These are phyloP conservation scores for Agrochola lychnidis DNA, from an alignment of 2,888 invertebrate species.

Conservation along the genomic window DNA sequence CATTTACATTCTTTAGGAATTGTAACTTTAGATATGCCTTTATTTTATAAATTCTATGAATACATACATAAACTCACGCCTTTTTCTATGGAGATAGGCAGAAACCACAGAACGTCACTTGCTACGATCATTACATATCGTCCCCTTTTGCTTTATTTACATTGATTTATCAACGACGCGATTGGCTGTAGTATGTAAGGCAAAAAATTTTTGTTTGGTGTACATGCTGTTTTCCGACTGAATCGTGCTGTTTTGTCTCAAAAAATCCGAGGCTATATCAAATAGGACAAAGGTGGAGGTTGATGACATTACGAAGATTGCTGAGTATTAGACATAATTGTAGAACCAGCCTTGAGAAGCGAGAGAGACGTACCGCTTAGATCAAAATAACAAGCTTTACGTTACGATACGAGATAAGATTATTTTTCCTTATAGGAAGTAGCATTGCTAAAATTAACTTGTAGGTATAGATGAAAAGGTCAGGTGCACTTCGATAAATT, in stretches of 20 bases:
- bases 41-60: too few relatives aligned
- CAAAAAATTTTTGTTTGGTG: too few relatives aligned
- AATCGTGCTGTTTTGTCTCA: background rate
- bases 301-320: conserved; percentile 51
- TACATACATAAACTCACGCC: too few relatives aligned
- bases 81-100: too few relatives aligned
- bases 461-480: conserved; percentile 16
- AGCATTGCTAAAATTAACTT: conserved; percentile 11
- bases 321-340: conserved; percentile 49
- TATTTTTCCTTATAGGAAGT: conserved; percentile 37
- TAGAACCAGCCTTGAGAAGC: conserved; percentile 45
- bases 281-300: conserved; percentile 54
- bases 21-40: too few relatives aligned
- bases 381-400: conserved; percentile 25
- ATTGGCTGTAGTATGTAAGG: too few relatives aligned
- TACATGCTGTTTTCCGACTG: background rate
- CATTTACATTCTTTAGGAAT: background rate
- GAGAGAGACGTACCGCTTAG: background rate
- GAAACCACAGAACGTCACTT: too few relatives aligned
- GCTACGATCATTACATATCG: too few relatives aligned
- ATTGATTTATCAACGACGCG: too few relatives aligned
- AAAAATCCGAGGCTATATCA: conserved; percentile 18
- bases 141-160: too few relatives aligned
- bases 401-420: background rate
- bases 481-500: conserved; percentile 15